These are phyloP conservation scores for Ellobium chinense DNA, from an alignment of 2,888 invertebrate genomes.

Conservation along the genomic window DNA sequence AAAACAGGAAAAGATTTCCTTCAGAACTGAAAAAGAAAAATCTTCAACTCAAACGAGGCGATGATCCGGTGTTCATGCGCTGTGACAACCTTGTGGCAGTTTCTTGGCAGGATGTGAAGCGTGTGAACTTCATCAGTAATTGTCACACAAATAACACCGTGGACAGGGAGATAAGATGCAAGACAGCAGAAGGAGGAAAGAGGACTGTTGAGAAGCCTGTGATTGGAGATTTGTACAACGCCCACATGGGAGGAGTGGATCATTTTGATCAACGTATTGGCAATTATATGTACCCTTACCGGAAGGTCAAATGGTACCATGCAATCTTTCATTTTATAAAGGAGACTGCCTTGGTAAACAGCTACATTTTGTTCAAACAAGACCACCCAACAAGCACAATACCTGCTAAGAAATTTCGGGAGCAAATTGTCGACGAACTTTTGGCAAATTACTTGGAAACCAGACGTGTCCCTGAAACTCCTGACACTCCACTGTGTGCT, in stretches of 20 bases:
- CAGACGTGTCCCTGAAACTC: not conserved
- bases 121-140: slow-evolving; percentile 34
- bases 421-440: not conserved
- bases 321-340: slow-evolving; percentile 38
- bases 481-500: not conserved
- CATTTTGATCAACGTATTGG: slow-evolving; percentile 38
- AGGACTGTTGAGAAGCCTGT: slow-evolving; percentile 33
- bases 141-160: slow-evolving; percentile 20
- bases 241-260: slow-evolving; percentile 49
- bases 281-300: slow-evolving; percentile 44
- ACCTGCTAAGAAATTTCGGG: not conserved
- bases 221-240: slow-evolving; percentile 39
- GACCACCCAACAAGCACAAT: not conserved
- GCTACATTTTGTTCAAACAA: slow-evolving; percentile 48
- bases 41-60: slow-evolving; percentile 43
- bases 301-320: slow-evolving; percentile 44
- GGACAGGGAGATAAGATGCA: slow-evolving; percentile 23
- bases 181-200: slow-evolving; percentile 5
- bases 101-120: slow-evolving; percentile 55
- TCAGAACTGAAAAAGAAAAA: slow-evolving; percentile 29
- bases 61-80: slow-evolving; percentile 50
- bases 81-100: slow-evolving; percentile 38
- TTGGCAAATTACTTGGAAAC: not conserved
- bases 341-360: slow-evolving; percentile 15
- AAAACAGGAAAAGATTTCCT: slow-evolving; percentile 46